Base-by-base conservation (phyloP, 64 coral and sea anemone genomes). In the Porites lutea region DNA sequence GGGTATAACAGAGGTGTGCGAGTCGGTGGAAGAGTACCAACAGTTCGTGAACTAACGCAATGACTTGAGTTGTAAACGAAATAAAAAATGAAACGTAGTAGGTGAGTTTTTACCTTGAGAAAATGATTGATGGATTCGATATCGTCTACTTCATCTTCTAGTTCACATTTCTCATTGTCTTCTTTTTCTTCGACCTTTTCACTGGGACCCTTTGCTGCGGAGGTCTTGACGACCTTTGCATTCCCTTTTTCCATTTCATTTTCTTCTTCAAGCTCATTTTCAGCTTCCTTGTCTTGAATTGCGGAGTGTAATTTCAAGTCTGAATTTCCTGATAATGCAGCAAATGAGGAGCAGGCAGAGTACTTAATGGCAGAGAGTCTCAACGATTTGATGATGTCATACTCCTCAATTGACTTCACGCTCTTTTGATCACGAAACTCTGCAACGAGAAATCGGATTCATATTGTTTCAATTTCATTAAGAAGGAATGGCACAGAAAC, bases 311-410 rank as follows among this genome's bases (percentile, higher is more conserved):
- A 12, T 48, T 21, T 6, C 3, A 67, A 19, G 19, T 96, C 95
- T 59, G 95, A 75, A 21, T 96, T 92, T 45, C 95, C 95, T 22
- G 95, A 96, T 0, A 96, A 78, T 11, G 90, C 95, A 61, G 95
- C 65, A 44, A 96, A 96, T 16, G 90, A 87, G 3, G 95, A 96
- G 74, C 91, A 96, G n/a, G 95, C 90, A 5, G 78, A 92, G 22
- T 92, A 92, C 10, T 49, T 27, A 4, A 89, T 27, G n/a, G 94
- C 59, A 44, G 59, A 58, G 0, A 15, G 2, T 14, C 54, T 46
- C 16, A 96, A 14, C 15, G 18, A 65, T 45, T 96, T 46, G 9
- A 88, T 86, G 72, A 23, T 43, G 13, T 27, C 22, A 12, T 22
- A 8, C 16, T 75, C 50, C 18, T 46, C 83, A 55, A 44, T 4